Evolutionary conservation across 2,888 invertebrate genomes (phyloP).

Genomic region (Nomada goodeniana): DNA sequence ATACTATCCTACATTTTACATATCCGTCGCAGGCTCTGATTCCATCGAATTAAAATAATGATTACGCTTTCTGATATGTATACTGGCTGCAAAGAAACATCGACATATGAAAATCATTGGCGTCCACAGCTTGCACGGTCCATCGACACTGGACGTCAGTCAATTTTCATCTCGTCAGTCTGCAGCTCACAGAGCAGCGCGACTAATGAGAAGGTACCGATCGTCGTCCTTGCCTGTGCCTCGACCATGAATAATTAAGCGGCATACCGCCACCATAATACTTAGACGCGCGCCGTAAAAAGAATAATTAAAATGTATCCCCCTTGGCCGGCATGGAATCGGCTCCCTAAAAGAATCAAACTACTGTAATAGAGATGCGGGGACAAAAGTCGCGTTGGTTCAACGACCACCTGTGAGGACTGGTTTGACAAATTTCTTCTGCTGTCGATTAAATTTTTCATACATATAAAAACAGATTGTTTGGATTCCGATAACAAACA

Average conservation of each 20-base stretch:
- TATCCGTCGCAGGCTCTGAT: neutral
- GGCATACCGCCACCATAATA: constrained; percentile 57
- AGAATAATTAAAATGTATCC: constrained; percentile 77
- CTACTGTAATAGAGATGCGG: neutral
- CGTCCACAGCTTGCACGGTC: constrained; percentile 6
- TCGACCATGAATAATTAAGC: constrained; percentile 71
- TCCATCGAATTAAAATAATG: neutral
- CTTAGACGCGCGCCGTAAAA: constrained; percentile 73
- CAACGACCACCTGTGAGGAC: constrained; percentile 46
- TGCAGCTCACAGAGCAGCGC: constrained; percentile 44
- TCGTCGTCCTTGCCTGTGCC: constrained; percentile 55
- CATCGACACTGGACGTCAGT: constrained; percentile 46
- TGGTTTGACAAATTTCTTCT: constrained; percentile 24
- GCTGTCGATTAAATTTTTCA: constrained; percentile 34
- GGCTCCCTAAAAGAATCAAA: constrained; percentile 36
- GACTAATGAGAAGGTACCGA: constrained; percentile 69
- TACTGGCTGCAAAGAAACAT: neutral
- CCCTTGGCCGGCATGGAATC: constrained; percentile 47
- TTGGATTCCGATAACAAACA: constrained; percentile 36
- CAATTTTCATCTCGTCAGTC: constrained; percentile 64
- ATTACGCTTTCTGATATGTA: too few relatives aligned
- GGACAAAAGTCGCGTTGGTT: constrained; percentile 11
- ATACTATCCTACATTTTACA: neutral
- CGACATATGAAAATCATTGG: neutral
- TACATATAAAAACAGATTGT: constrained; percentile 23